Evolutionary conservation across 2,113 vertebrate species (phyloP).

Genomic region (Alexandromys fortis): DNA sequence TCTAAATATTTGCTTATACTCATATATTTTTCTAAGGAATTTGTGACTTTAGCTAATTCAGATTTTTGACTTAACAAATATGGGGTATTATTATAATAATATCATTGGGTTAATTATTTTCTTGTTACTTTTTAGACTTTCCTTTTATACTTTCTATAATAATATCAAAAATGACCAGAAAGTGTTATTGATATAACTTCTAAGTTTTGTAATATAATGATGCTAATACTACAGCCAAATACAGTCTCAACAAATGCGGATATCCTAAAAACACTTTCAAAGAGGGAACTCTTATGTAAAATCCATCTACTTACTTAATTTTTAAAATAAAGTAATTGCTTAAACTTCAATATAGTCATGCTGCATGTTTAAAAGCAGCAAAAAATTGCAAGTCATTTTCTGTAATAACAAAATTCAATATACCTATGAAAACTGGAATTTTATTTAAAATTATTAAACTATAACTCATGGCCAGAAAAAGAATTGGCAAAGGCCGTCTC

Average conservation of each 20-base stretch:
- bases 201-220: background rate
- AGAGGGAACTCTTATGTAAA: too few relatives aligned
- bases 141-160: background rate
- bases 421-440: background rate
- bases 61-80: background rate
- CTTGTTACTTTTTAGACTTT: background rate
- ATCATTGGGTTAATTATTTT: background rate
- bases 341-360: background rate
- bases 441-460: background rate
- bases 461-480: too few relatives aligned
- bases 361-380: background rate
- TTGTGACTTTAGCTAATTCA: background rate
- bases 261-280: background rate
- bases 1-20: background rate
- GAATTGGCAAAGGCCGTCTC: too few relatives aligned
- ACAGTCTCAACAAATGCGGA: background rate
- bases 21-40: background rate
- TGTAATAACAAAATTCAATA: background rate
- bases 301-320: background rate
- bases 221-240: background rate
- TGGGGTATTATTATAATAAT: background rate
- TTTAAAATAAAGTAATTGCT: background rate
- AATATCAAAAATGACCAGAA: background rate
- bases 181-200: background rate
- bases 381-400: background rate